These are phyloP conservation scores for Monoplex corrugatus DNA, from an alignment of 2,888 invertebrate species.

Conservation along the genomic window DNA sequence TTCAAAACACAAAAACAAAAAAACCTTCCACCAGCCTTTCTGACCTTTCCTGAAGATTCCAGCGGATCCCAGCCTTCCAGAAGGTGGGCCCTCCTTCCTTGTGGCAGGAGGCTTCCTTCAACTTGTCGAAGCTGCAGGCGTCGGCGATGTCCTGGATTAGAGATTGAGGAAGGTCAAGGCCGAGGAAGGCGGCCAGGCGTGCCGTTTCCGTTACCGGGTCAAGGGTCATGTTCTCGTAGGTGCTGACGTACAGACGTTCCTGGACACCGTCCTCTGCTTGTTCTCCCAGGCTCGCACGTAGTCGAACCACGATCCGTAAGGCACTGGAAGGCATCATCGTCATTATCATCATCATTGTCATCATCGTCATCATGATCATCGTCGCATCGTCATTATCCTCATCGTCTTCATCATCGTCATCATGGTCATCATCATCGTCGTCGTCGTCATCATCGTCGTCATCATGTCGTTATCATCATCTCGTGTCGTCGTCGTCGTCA, in stretches of 20 bases:
- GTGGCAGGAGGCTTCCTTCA: constrained; percentile 28
- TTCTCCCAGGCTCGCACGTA: constrained; percentile 43
- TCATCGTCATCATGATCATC: too few species aligned
- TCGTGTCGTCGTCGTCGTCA: too few species aligned
- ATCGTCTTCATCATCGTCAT: too few species aligned
- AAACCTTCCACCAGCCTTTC: too few species aligned
- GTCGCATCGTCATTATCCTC: too few species aligned
- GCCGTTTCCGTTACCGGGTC: constrained; percentile 46
- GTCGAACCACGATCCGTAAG: constrained; percentile 45
- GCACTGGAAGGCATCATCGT: too few species aligned
- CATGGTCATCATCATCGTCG: too few species aligned
- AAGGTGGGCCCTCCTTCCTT: neutral
- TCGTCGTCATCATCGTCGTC: too few species aligned
- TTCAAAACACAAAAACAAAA: too few species aligned
- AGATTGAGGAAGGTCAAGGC: neutral
- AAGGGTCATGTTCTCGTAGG: constrained; percentile 37
- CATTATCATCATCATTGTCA: too few species aligned
- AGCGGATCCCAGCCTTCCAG: constrained; percentile 30
- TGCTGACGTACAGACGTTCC: constrained; percentile 18
- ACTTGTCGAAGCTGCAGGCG: constrained; percentile 52
- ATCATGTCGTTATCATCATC: too few species aligned
- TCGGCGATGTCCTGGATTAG: constrained; percentile 43
- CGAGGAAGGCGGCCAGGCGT: constrained; percentile 51
- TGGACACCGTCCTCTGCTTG: neutral
- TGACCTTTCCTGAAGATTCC: constrained; percentile 47